Conservation (phyloP, 2,888 invertebrate genomes). For the Sialis fuliginosa region DNA sequence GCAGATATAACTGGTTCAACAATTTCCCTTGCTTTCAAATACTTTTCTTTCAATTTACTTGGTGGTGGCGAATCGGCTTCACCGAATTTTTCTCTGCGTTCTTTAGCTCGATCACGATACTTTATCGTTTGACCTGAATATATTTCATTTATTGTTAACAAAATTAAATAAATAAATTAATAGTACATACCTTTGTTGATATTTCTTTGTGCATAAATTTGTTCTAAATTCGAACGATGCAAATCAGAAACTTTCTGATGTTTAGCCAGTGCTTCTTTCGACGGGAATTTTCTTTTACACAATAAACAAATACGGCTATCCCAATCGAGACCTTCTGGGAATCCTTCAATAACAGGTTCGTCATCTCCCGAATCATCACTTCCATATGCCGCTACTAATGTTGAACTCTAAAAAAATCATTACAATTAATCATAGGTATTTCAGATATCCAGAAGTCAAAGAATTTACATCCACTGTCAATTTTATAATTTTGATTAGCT, state of each 20-base stretch:
- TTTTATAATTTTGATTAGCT: no score
- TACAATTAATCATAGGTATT: no score
- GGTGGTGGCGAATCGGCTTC: conserved; percentile 65
- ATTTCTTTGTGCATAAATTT: conserved; percentile 7
- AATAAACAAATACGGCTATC: conserved; percentile 79
- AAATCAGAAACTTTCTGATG: conserved; percentile 88
- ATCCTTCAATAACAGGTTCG: conserved; percentile 41
- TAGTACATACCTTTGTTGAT: background rate
- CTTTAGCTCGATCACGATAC: conserved; percentile 81
- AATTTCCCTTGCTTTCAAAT: conserved; percentile 37
- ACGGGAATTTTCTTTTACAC: conserved; percentile 89
- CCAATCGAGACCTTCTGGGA: conserved; percentile 68
- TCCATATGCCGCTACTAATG: conserved; percentile 60
- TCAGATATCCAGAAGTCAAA: background rate
- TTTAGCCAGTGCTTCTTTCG: conserved; percentile 69
- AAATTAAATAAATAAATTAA: background rate
- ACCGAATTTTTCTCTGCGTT: conserved; percentile 83
- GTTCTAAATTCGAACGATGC: conserved; percentile 74
- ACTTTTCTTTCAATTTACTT: conserved; percentile 54
- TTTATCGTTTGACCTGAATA: conserved; percentile 2
- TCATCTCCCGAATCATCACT: conserved; percentile 35
- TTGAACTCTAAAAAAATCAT: conserved; percentile 14
- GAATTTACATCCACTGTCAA: background rate
- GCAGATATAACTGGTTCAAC: conserved; percentile 31
- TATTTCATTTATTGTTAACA: background rate